Conservation (phyloP, 1,140 invertebrate genomes). For the Epicauta chinensis region DNA sequence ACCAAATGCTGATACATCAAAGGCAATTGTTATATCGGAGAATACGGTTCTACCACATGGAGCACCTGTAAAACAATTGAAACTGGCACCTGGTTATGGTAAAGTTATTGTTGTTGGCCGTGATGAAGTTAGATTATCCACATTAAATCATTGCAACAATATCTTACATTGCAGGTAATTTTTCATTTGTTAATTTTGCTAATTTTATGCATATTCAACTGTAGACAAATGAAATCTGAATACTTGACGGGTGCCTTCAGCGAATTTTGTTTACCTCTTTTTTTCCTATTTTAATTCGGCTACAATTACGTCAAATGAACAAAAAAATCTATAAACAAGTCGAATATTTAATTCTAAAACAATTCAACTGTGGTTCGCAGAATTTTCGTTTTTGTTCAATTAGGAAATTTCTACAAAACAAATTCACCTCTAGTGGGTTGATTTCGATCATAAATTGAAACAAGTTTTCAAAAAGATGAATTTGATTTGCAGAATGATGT, state of each 20-base stretch:
- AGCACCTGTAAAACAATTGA: constrained; percentile 64
- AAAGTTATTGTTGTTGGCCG: constrained; percentile 88
- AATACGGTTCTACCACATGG: constrained; percentile 65
- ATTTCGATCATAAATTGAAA: too few relatives aligned
- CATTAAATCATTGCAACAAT: constrained; percentile 76
- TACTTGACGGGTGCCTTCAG: background rate
- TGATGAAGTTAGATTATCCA: constrained; percentile 78
- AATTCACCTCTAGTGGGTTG: too few relatives aligned
- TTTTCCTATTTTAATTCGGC: background rate
- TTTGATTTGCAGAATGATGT: too few relatives aligned
- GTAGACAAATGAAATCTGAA: too few relatives aligned
- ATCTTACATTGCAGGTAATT: constrained; percentile 61
- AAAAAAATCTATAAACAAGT: too few relatives aligned
- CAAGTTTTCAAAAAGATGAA: too few relatives aligned
- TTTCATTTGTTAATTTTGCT: background rate
- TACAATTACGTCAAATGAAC: too few relatives aligned
- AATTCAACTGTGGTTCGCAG: too few relatives aligned
- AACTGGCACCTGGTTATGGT: constrained; percentile 57
- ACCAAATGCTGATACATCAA: constrained; percentile 52
- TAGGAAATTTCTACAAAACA: too few relatives aligned
- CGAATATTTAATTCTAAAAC: too few relatives aligned
- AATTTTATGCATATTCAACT: constrained; percentile 7
- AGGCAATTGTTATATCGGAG: constrained; percentile 79
- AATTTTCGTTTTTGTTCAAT: too few relatives aligned
- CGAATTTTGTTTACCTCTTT: constrained; percentile 4